Evolutionary conservation across 2,113 vertebrate genomes (phyloP).

Genomic region (Glareola pratincola): DNA sequence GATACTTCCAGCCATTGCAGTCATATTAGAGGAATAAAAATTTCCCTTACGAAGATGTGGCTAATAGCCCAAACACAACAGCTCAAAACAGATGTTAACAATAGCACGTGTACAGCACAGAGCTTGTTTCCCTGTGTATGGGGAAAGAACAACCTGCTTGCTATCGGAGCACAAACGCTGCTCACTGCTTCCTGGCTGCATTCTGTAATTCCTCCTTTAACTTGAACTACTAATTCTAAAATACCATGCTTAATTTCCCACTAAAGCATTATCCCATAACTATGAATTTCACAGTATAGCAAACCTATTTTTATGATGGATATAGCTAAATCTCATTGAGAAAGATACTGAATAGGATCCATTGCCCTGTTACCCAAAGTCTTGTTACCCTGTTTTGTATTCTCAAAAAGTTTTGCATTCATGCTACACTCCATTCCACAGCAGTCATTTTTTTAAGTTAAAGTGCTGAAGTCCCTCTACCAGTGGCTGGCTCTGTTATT

Average conservation of each 20-base stretch:
- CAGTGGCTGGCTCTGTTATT: background rate
- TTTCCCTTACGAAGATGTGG: background rate
- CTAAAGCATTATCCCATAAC: background rate
- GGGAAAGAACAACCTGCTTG: background rate
- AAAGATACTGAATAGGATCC: background rate
- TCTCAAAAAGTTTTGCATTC: conserved; percentile 3
- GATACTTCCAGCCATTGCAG: background rate
- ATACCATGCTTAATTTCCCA: background rate
- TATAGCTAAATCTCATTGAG: background rate
- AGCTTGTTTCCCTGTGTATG: background rate
- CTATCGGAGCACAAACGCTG: background rate
- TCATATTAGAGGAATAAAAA: background rate
- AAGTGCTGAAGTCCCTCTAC: background rate
- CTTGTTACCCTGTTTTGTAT: background rate
- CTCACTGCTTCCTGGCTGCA: background rate
- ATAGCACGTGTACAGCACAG: background rate
- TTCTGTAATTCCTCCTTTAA: background rate
- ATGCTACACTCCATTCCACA: background rate
- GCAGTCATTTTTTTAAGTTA: background rate
- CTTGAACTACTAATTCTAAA: background rate
- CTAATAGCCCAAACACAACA: background rate
- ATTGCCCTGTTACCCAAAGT: background rate
- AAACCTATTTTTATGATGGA: background rate
- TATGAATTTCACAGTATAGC: background rate
- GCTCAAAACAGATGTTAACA: background rate